Conservation (phyloP, 2,888 invertebrate species). For the Serrognathus titanus region DNA sequence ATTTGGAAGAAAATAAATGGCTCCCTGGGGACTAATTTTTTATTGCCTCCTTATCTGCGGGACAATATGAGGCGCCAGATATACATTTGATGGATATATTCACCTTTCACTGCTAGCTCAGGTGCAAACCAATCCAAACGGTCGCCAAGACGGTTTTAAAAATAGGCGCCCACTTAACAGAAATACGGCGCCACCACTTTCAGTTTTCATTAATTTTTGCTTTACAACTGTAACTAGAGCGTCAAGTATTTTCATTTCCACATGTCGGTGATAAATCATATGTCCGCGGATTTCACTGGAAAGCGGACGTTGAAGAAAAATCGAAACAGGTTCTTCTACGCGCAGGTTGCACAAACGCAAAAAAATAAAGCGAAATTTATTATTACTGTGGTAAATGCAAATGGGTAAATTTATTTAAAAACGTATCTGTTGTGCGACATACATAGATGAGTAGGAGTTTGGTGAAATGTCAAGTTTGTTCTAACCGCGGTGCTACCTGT, state of each 20-base stretch:
- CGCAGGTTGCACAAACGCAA: too few species aligned
- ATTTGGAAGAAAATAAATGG: background rate
- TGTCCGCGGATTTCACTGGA: too few species aligned
- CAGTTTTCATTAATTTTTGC: slow-evolving; percentile 10
- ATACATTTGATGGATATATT: slow-evolving; percentile 21
- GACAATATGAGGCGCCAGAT: slow-evolving; percentile 24
- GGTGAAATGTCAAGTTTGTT: too few species aligned
- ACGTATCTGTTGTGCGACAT: too few species aligned
- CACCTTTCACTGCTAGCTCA: slow-evolving; percentile 24
- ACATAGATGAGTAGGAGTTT: too few species aligned
- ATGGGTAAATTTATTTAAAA: too few species aligned
- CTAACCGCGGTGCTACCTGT: too few species aligned
- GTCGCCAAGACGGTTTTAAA: background rate
- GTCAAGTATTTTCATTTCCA: slow-evolving; percentile 8
- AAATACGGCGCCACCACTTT: slow-evolving; percentile 18
- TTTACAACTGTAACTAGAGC: slow-evolving; percentile 3
- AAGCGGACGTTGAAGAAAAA: too few species aligned
- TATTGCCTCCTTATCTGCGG: background rate
- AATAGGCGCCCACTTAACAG: slow-evolving; percentile 15
- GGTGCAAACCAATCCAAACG: slow-evolving; percentile 8
- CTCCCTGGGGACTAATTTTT: background rate
- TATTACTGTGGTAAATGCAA: too few species aligned
- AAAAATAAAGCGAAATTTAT: too few species aligned
- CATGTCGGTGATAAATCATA: slow-evolving; percentile 6
- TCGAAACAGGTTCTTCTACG: too few species aligned